Conservation (phyloP, 2,113 vertebrate species). For the Dipodomys stephensi region DNA sequence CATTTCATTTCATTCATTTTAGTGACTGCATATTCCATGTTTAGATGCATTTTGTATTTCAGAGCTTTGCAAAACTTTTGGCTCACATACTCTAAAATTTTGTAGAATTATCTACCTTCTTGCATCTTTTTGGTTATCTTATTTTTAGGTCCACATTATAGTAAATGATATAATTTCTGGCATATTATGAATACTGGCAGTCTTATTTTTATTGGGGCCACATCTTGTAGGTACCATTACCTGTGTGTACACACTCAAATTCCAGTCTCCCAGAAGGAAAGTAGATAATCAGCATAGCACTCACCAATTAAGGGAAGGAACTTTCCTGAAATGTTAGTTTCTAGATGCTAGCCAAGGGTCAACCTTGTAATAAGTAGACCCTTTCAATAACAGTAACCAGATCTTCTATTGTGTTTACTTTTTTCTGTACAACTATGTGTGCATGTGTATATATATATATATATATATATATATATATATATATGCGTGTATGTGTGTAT, state of each 20-base stretch:
- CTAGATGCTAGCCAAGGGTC: neutral
- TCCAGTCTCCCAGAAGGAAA: neutral
- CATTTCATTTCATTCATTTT: conserved; percentile 27
- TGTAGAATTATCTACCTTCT: neutral
- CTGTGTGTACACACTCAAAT: neutral
- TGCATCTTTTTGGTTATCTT: conserved; percentile 27
- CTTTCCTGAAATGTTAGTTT: conserved; percentile 15
- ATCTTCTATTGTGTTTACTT: neutral
- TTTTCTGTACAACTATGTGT: neutral
- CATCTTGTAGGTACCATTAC: neutral
- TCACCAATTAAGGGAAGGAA: neutral
- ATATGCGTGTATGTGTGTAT: too few species aligned
- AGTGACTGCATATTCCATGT: neutral
- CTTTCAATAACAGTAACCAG: neutral
- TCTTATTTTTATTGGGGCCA: conserved; percentile 22
- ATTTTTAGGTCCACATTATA: conserved; percentile 11
- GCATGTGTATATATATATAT: too few species aligned
- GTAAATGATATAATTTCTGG: conserved; percentile 26
- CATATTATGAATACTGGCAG: conserved; percentile 36
- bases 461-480: too few species aligned
- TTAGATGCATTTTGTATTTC: conserved; percentile 24
- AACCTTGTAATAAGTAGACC: neutral
- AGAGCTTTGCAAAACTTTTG: conserved; percentile 23
- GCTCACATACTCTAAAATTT: conserved; percentile 10
- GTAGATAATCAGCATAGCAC: neutral